These are phyloP conservation scores for Melangyna quadrimaculata DNA, from an alignment of 2,888 invertebrate species.

Conservation along the genomic window DNA sequence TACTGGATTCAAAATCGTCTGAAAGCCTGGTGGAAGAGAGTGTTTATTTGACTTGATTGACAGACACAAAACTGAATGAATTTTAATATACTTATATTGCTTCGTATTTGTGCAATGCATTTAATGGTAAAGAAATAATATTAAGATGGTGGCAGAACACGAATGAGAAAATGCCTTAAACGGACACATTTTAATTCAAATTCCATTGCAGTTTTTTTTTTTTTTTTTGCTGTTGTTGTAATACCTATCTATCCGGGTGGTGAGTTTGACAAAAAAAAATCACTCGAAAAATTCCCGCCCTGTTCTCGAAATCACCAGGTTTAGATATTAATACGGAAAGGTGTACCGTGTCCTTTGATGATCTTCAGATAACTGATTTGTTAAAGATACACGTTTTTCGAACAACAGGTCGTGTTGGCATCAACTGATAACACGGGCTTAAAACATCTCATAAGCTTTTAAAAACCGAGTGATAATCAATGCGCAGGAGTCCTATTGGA, in stretches of 20 bases:
- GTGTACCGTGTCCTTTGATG: constrained; percentile 53
- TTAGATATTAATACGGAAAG: constrained; percentile 18
- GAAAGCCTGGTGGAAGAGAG: constrained; percentile 6
- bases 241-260: not conserved
- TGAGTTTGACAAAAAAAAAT: not conserved
- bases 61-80: constrained; percentile 19
- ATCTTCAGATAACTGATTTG: constrained; percentile 60
- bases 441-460: constrained; percentile 42
- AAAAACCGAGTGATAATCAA: constrained; percentile 27
- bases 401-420: constrained; percentile 57
- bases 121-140: constrained; percentile 22
- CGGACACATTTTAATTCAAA: not conserved
- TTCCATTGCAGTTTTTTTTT: constrained; percentile 10
- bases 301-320: constrained; percentile 3
- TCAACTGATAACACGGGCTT: constrained; percentile 53
- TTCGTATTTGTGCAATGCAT: not conserved
- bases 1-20: not conserved
- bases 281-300: constrained; percentile 10
- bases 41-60: constrained; percentile 30
- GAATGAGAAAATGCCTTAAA: not conserved
- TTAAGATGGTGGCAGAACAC: constrained; percentile 10
- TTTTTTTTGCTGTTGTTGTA: not conserved
- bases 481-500: constrained; percentile 42
- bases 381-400: constrained; percentile 36
- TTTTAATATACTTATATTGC: constrained; percentile 20